Evolutionary conservation across 2,113 vertebrate genomes (phyloP).

Genomic region (Gallinago paraguaiae): DNA sequence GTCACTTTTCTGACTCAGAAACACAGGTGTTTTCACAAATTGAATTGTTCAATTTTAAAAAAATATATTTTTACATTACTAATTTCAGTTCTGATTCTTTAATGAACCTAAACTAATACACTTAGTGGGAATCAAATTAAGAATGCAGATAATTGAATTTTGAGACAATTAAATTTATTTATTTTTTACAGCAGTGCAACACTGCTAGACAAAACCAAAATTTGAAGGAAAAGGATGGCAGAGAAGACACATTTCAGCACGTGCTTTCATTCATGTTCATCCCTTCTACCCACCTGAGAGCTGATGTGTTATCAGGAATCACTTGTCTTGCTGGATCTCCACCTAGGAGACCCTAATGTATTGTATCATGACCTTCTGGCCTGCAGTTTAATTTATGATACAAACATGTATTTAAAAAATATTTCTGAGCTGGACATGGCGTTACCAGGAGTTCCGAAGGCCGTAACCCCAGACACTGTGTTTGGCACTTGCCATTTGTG

Average conservation of each 20-base stretch:
- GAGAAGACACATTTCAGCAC: neutral
- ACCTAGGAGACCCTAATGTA: neutral
- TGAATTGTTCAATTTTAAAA: neutral
- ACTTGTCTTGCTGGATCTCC: neutral
- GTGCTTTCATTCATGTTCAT: rapidly evolving
- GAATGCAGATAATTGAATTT: neutral
- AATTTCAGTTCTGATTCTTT: neutral
- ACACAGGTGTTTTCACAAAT: neutral
- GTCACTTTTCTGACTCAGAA: neutral
- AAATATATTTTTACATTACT: neutral
- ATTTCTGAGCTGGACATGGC: neutral
- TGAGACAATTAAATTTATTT: neutral
- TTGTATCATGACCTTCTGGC: rapidly evolving
- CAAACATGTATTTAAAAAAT: neutral
- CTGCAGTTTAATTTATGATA: neutral
- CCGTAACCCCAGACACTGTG: rapidly evolving
- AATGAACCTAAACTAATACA: neutral
- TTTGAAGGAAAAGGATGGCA: neutral
- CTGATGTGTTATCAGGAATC: rapidly evolving
- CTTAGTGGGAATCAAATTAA: neutral
- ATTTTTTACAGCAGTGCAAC: neutral
- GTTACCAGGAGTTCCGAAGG: neutral
- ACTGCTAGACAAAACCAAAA: neutral
- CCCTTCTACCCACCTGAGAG: neutral
- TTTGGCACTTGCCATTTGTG: neutral